Percentiles rank a stretch among this genome's conserved stretches.
These are phyloP conservation scores for Plutomurus gul DNA, from an alignment of 1,140 invertebrate species.

Conservation along the genomic window DNA sequence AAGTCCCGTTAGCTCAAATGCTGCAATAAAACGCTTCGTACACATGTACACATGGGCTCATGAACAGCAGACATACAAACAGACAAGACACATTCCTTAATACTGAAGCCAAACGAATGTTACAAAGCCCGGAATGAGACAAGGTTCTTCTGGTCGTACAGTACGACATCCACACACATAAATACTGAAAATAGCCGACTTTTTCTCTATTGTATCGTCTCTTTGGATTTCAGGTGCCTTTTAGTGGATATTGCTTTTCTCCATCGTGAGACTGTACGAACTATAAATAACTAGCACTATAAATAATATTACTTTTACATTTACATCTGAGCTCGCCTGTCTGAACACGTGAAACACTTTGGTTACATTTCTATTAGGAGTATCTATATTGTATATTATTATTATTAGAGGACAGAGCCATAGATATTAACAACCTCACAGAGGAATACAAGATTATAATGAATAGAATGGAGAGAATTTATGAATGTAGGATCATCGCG, in stretches of 20 bases:
- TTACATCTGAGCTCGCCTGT: too few species aligned
- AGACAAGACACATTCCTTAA: background rate
- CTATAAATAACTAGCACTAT: background rate
- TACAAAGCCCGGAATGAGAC: background rate
- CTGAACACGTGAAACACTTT: too few species aligned
- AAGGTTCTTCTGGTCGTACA: background rate
- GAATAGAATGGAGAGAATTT: too few species aligned
- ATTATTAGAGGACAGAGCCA: too few species aligned
- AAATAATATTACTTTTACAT: background rate
- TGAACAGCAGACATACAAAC: too few species aligned
- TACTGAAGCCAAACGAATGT: background rate
- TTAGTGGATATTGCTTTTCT: too few species aligned
- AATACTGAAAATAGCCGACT: background rate
- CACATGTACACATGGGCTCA: background rate
- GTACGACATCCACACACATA: constrained; percentile 9
- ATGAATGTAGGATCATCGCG: background rate
- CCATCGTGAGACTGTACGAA: background rate
- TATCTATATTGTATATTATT: too few species aligned
- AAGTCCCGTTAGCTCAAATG: constrained; percentile 5
- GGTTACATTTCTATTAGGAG: too few species aligned
- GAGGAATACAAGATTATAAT: background rate
- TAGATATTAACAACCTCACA: background rate
- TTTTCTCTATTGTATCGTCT: background rate
- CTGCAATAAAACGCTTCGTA: too few species aligned
- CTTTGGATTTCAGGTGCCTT: background rate